Base-by-base conservation (phyloP, 2,888 invertebrate genomes). In the Acholoe squamosa region DNA sequence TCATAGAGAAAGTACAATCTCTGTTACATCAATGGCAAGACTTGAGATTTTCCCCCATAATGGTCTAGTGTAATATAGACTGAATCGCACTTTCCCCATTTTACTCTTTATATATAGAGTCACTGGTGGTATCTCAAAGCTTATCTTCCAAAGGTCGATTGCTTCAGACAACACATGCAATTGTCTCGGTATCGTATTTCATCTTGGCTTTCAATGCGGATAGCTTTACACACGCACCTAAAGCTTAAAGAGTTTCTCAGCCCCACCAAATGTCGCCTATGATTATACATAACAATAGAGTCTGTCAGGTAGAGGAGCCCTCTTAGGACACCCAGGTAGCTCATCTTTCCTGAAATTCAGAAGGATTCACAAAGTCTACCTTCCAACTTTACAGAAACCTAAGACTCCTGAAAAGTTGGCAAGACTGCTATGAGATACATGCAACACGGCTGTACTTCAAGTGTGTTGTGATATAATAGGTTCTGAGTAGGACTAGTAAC, bases 1-100 rank as follows among this genome's bases (percentile, higher is more conserved):
- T 80, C 80, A 80, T 34, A 80, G 80, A 80, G 80, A 80, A 80
- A 80, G 34, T 22, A 80, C 14, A 80, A 80, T 43, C 34, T n/a
- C 16, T 25, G 80, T 33, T n/a, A n/a, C 33, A 80, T 43, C 1
- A 5, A 22, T 5, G 43, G 33, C 0, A 80, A 33, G 34, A 33
- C 31, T 80, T 80, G 34, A 80, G n/a, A 43, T 80, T 34, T 80
- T 80, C 80, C 71, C 14, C 25, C 71, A 71, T 25, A 71, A 22
- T 5, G n/a, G 14, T 71, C 71, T 71, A 71, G 71, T 28, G 71
- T 71, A 25, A 25, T 43, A 43, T 10, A 43, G 43, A 10, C n/a
- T n/a, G n/a, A n/a, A 43, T 43, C 43, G 3, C 43, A 43, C 43
- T 43, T 7, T 43, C 43, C 10, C 43, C 43, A 43, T 43, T 43